phyloP scores from a whole-genome alignment of 2,888 invertebrate species.

The Mesorhabditis spiculigera region DNA sequence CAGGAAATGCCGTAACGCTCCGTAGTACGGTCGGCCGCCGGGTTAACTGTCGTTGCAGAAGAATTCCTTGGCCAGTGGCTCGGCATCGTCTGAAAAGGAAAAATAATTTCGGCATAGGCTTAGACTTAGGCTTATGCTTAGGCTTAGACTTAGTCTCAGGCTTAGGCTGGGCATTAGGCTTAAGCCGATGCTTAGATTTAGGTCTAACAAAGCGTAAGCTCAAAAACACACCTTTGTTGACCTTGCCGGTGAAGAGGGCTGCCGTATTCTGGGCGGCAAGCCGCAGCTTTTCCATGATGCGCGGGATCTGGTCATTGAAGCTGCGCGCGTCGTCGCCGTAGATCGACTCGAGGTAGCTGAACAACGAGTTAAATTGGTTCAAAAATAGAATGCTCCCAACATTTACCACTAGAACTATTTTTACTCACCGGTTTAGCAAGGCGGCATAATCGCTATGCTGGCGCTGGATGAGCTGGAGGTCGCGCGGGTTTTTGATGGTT shows the following conservation, averaged over 20 bases:
- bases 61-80: constrained; percentile 47
- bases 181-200: no score
- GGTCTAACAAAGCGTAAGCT: no score
- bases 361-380: no score
- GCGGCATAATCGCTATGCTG: constrained; percentile 24
- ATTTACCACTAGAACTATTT: constrained; percentile 18
- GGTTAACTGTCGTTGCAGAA: constrained; percentile 35
- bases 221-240: constrained; percentile 17
- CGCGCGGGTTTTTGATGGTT: constrained; percentile 5
- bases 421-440: constrained; percentile 28
- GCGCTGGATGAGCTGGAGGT: constrained; percentile 15
- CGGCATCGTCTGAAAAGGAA: constrained; percentile 35
- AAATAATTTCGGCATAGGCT: no score
- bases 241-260: constrained; percentile 46
- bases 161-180: no score
- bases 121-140: no score
- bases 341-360: constrained; percentile 51
- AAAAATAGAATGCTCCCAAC: constrained; percentile 23
- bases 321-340: constrained; percentile 41
- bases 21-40: not conserved
- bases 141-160: no score
- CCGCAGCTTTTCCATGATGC: constrained; percentile 39
- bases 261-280: constrained; percentile 39
- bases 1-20: not conserved
- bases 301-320: constrained; percentile 36